Evolutionary conservation across 2,113 vertebrate genomes (phyloP).

Genomic region (Orycteropus afer): DNA sequence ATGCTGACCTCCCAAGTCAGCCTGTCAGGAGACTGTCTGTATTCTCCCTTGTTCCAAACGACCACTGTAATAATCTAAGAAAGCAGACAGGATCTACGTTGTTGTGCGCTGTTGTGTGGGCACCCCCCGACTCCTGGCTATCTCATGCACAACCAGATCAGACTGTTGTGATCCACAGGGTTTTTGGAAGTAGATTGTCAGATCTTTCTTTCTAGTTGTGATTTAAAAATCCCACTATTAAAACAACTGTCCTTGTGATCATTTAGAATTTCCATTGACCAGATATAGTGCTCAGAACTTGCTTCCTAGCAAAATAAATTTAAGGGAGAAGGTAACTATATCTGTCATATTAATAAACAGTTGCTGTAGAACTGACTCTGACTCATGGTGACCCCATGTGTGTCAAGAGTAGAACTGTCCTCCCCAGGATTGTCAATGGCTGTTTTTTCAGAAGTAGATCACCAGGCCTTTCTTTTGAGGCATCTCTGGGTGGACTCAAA

Average conservation of each 20-base stretch:
- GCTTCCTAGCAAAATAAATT: neutral
- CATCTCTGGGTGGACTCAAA: neutral
- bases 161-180: neutral
- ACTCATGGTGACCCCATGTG: too few relatives aligned
- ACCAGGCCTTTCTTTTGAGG: neutral
- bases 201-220: too few relatives aligned
- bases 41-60: neutral
- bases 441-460: neutral
- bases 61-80: neutral
- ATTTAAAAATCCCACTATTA: neutral
- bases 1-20: neutral
- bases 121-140: neutral
- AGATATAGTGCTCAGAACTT: neutral
- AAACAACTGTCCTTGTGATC: neutral
- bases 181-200: too few relatives aligned
- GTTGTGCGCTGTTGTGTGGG: neutral
- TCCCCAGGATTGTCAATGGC: neutral
- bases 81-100: neutral
- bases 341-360: too few relatives aligned
- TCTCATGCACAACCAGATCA: neutral
- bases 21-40: neutral
- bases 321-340: neutral
- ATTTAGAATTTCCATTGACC: constrained; percentile 1
- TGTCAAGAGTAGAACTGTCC: too few relatives aligned
- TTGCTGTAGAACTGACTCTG: too few relatives aligned